Evolutionary conservation across 1,140 invertebrate genomes (phyloP).

Genomic region (Cydia fagiglandana): DNA sequence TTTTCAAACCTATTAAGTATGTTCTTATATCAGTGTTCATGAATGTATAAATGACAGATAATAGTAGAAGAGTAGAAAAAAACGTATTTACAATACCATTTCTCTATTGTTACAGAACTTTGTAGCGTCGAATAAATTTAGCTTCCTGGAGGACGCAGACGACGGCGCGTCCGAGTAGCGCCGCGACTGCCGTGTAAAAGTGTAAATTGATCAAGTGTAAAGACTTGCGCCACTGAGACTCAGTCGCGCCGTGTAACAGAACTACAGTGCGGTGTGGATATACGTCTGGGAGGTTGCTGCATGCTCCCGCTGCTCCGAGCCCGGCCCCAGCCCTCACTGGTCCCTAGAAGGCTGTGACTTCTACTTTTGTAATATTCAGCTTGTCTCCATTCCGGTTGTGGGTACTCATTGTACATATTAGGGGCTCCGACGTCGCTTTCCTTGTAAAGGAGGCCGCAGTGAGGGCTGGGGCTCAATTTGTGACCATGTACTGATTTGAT

Average conservation of each 20-base stretch:
- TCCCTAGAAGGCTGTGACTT: slow-evolving; percentile 31
- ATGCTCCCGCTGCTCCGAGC: slow-evolving; percentile 63
- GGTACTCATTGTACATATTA: slow-evolving; percentile 11
- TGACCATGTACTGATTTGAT: slow-evolving; percentile 71
- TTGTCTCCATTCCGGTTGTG: slow-evolving; percentile 25
- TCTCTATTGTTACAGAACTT: slow-evolving; percentile 80
- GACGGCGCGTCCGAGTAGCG: slow-evolving; percentile 70
- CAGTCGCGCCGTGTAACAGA: slow-evolving; percentile 61
- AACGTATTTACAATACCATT: slow-evolving; percentile 26
- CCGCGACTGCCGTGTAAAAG: slow-evolving; percentile 60
- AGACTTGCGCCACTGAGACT: slow-evolving; percentile 50
- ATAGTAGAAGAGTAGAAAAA: too few relatives aligned
- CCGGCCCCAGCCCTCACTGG: slow-evolving; percentile 63
- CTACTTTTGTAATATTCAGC: slow-evolving; percentile 17
- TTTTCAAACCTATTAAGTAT: too few relatives aligned
- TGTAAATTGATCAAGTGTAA: slow-evolving; percentile 70
- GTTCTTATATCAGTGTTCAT: too few relatives aligned
- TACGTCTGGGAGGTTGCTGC: slow-evolving; percentile 57
- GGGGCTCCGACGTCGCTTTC: not conserved
- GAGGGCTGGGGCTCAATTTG: slow-evolving; percentile 65
- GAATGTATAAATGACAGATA: too few relatives aligned
- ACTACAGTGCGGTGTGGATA: slow-evolving; percentile 64
- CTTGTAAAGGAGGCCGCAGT: slow-evolving; percentile 37
- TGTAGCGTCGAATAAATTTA: slow-evolving; percentile 82
- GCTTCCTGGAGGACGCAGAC: slow-evolving; percentile 74